A percentile compares a stretch with the other conserved stretches of the same genome.
Conservation (phyloP, 2,888 invertebrate species). For the Bedellia somnulentella region DNA sequence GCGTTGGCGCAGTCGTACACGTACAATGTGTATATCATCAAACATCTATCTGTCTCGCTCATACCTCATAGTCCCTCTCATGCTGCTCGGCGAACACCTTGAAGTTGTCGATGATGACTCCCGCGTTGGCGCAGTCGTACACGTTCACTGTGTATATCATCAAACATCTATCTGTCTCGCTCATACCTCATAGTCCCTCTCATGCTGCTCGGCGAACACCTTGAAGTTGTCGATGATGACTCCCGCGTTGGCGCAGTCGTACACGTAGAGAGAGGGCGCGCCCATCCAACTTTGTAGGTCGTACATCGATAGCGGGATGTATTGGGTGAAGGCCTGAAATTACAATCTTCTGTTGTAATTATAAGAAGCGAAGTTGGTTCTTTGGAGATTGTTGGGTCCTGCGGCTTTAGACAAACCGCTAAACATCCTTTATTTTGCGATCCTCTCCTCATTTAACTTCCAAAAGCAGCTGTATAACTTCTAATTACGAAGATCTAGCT, state of each 20-base stretch:
- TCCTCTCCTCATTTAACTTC: no score
- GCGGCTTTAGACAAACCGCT: no score
- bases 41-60: no score
- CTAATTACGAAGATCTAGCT: no score
- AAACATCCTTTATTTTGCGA: no score
- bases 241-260: conserved; percentile 98
- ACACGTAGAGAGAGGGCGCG: conserved; percentile 97
- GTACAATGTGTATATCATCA: conserved; percentile 64
- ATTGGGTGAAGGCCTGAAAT: conserved; percentile 97
- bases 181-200: conserved; percentile 79
- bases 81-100: conserved; percentile 85
- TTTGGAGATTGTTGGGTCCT: neutral
- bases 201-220: conserved; percentile 88
- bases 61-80: conserved; percentile 79
- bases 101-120: conserved; percentile 6
- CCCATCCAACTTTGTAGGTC: conserved; percentile 99
- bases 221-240: conserved; percentile 91
- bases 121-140: conserved; percentile 18
- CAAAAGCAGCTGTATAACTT: no score
- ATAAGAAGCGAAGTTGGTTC: neutral
- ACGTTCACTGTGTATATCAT: conserved; percentile 61
- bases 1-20: conserved; percentile 15
- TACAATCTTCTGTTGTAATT: neutral
- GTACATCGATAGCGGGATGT: conserved; percentile 97
- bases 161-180: no score